phyloP scores from a whole-genome alignment of 2,888 invertebrate genomes.

The Dyspetes luteomarginatus region DNA sequence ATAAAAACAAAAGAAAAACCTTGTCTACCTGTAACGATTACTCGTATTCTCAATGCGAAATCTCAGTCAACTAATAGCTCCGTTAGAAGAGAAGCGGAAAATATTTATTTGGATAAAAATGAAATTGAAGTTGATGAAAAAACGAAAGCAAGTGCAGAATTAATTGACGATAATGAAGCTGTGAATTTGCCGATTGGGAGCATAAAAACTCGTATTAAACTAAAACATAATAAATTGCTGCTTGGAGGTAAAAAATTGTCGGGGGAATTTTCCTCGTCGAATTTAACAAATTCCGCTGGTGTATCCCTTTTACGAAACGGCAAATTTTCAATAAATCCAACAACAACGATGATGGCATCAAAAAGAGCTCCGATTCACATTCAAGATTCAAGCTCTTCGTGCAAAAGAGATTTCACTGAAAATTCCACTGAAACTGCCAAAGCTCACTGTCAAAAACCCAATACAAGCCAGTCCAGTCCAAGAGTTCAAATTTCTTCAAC shows the following conservation, averaged over 20 bases:
- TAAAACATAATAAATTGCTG: slow-evolving; percentile 5
- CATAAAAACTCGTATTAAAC: slow-evolving; percentile 35
- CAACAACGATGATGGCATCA: background rate
- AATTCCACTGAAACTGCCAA: background rate
- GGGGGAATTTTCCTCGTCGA: slow-evolving; percentile 2
- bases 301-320: slow-evolving; percentile 9
- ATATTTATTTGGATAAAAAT: slow-evolving; percentile 15
- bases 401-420: slow-evolving; percentile 26
- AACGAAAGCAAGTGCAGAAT: background rate
- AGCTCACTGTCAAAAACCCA: background rate
- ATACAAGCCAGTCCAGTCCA: background rate
- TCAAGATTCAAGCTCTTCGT: slow-evolving; percentile 25
- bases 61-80: background rate
- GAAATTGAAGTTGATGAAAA: background rate
- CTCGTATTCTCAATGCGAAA: slow-evolving; percentile 14
- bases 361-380: background rate
- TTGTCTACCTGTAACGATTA: background rate
- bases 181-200: background rate
- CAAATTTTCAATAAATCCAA: slow-evolving; percentile 22
- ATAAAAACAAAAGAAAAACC: background rate
- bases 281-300: background rate
- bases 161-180: background rate
- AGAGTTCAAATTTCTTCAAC: slow-evolving; percentile 21
- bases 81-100: background rate
- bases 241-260: slow-evolving; percentile 2